Base-by-base conservation (phyloP, 37 sponge, comb jelly and placozoan genomes). In the Ianthella basta region DNA sequence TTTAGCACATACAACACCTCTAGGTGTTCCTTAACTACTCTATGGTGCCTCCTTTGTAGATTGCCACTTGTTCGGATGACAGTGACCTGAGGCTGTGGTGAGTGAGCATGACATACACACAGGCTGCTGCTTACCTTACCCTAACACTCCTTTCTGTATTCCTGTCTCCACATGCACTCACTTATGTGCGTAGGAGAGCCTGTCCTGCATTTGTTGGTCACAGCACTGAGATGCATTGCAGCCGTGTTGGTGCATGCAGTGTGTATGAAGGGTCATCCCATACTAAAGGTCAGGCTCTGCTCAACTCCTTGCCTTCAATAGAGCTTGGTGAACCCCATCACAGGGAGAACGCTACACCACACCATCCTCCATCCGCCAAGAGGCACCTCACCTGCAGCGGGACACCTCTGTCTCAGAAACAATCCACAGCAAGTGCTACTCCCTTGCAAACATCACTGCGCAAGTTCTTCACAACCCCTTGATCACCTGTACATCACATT, bases 61-160 rank as follows among this genome's bases (percentile, higher is more conserved):
- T 92, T 80, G 89, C 78, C 30, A 92, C 93, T 15, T 92, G 93
- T 59, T 89, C 93, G 3, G 93, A 92, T 72, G 61, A 83, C 55
- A 86, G 65, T 68, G 84, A 84, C 66, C 5, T 87, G 66, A 56
- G 89, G 50, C 1, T 92, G 30, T 92, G 93, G 93, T 72, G 79
- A 68, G 82, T 72, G 0, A 80, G 4, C 50, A 3, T 23, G 14
- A 2, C 27, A 25, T 5, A 5, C 8, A 5, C 8, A 4, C 12
- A 10, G 63, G 4, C 4, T 13, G 25, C 4, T 14, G n/a, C 4
- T 61, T 12, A 61, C 27, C 63, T 61, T 61, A 12, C 27, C 8
- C n/a, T 25, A 27, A 12, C 63, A 14, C 27, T 25, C 63, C 27
- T 61, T 61, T 10, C 63, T 61, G 63, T 10, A n/a, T 12, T 61